Percentiles rank a stretch among this genome's conserved stretches.
Conservation (phyloP, 2,888 invertebrate genomes). For the Leptinotarsa haldemani region DNA sequence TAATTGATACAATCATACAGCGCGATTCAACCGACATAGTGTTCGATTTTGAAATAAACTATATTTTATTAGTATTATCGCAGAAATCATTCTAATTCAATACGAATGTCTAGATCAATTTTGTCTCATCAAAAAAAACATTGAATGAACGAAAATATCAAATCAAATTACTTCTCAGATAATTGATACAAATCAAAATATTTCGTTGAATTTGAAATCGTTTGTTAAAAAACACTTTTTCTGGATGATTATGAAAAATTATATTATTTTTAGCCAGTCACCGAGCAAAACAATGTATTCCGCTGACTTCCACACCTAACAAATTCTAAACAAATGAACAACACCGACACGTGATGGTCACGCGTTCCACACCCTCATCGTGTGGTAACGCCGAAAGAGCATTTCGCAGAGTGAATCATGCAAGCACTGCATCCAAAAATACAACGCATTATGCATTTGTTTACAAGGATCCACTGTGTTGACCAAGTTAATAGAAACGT, state of each 20-base stretch:
- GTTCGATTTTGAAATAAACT: too few species aligned
- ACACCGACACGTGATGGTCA: conserved; percentile 35
- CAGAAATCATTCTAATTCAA: too few species aligned
- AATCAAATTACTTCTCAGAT: too few species aligned
- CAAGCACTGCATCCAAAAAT: conserved; percentile 13
- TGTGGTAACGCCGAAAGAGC: conserved; percentile 33
- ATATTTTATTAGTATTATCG: too few species aligned
- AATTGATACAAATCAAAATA: too few species aligned
- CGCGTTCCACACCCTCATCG: conserved; percentile 35
- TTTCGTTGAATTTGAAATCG: not conserved
- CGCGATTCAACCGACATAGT: too few species aligned
- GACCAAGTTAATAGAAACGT: conserved; percentile 3
- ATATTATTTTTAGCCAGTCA: not conserved
- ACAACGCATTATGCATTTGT: conserved; percentile 23
- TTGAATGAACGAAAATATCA: too few species aligned
- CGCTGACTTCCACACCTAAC: conserved; percentile 31
- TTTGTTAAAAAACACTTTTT: not conserved
- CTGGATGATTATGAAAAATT: not conserved
- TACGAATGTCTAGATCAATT: too few species aligned
- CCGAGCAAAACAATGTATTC: not conserved
- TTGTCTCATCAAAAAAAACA: too few species aligned
- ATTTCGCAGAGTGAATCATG: conserved; percentile 20
- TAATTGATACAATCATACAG: too few species aligned
- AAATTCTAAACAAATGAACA: conserved; percentile 46
- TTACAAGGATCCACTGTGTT: conserved; percentile 12